Conservation (phyloP, 1,140 invertebrate species). For the Samia ricini region DNA sequence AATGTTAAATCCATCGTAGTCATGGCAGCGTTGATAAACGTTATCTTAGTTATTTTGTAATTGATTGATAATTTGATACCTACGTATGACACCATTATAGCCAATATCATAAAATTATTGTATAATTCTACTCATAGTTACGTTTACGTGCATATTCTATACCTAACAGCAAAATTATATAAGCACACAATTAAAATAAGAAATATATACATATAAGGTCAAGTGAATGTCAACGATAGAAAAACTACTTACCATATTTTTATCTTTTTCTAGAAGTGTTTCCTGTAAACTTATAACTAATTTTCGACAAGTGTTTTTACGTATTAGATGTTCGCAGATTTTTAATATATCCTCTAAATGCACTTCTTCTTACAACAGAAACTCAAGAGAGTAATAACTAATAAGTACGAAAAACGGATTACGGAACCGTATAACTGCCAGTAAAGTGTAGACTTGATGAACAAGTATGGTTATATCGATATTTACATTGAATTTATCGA, state of each 20-base stretch:
- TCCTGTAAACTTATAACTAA: neutral
- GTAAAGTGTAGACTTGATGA: no score
- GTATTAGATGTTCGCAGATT: neutral
- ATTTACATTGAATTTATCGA: no score
- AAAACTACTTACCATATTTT: slow-evolving; percentile 41
- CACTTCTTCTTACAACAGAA: no score
- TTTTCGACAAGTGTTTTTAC: neutral
- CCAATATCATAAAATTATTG: neutral
- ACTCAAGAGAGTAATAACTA: no score
- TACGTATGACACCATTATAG: neutral
- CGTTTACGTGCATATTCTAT: neutral
- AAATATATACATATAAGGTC: slow-evolving; percentile 34
- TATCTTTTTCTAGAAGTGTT: neutral
- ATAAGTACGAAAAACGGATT: no score
- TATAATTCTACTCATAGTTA: neutral
- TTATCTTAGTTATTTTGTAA: slow-evolving; percentile 5
- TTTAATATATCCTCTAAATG: no score
- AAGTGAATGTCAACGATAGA: slow-evolving; percentile 53
- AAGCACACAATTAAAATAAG: neutral
- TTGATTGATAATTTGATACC: slow-evolving; percentile 4
- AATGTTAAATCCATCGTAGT: neutral
- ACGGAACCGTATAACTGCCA: no score
- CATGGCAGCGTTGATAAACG: slow-evolving; percentile 4
- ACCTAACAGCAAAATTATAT: neutral
- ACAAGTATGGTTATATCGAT: no score